Conservation (phyloP, 2,888 invertebrate genomes). For the Pseudolycoriella hygida region DNA sequence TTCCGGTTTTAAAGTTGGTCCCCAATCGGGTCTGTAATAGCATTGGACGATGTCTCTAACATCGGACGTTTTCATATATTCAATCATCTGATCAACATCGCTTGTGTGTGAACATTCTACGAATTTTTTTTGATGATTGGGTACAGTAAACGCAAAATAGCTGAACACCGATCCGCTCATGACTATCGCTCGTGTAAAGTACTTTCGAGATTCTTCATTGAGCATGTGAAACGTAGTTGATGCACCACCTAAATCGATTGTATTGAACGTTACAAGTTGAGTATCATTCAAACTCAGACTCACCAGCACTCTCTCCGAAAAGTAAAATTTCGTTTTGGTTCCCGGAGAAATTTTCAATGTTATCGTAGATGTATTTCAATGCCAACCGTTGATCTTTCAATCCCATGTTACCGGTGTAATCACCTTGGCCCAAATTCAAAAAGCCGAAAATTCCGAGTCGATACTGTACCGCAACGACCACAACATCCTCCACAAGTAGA, state of each 20-base stretch:
- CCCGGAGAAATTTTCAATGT: slow-evolving; percentile 3
- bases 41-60: not conserved
- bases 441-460: slow-evolving; percentile 2
- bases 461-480: not conserved
- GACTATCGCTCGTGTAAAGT: not conserved
- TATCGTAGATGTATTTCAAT: not conserved
- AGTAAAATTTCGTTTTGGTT: not conserved
- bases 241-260: slow-evolving; percentile 1
- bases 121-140: not conserved
- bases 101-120: not conserved
- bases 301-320: not conserved
- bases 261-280: not conserved
- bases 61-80: not conserved
- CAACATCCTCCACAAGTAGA: not conserved
- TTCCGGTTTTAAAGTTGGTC: not conserved
- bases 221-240: slow-evolving; percentile 1
- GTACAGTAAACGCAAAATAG: not conserved
- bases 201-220: not conserved
- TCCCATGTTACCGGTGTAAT: slow-evolving; percentile 3
- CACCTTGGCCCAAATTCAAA: slow-evolving; percentile 1
- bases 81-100: not conserved
- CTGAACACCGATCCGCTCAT: not conserved
- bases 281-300: not conserved
- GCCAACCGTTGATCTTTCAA: slow-evolving; percentile 2
- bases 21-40: not conserved